Conservation (phyloP, 2,888 invertebrate species). For the Venusia cambrica region DNA sequence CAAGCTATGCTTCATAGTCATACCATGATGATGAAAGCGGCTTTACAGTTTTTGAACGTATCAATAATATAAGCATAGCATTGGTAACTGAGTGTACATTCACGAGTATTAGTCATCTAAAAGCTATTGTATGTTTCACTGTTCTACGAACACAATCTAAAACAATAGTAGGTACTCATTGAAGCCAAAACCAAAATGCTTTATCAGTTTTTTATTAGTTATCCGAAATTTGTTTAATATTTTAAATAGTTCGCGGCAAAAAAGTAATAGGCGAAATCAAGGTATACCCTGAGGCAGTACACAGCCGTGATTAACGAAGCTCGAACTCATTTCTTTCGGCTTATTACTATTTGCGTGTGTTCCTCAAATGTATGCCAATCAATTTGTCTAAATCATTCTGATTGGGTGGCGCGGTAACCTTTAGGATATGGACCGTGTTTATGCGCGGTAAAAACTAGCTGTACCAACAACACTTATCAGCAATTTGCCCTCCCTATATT, state of each 20-base stretch:
- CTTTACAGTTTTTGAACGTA: too few relatives aligned
- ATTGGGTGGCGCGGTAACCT: conserved; percentile 35
- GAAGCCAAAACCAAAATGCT: conserved; percentile 2
- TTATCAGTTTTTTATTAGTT: conserved; percentile 23
- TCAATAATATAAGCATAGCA: too few relatives aligned
- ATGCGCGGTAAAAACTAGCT: too few relatives aligned
- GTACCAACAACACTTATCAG: too few relatives aligned
- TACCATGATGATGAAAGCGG: too few relatives aligned
- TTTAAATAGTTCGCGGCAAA: conserved; percentile 30
- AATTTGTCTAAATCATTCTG: conserved; percentile 41
- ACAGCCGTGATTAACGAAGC: conserved; percentile 43
- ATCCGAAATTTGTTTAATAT: conserved; percentile 11
- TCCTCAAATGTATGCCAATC: conserved; percentile 42
- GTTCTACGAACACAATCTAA: conserved; percentile 6
- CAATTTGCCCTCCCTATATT: too few relatives aligned
- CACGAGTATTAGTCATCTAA: too few relatives aligned
- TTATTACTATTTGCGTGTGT: conserved; percentile 40
- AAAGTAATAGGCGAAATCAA: conserved; percentile 47
- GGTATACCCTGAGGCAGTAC: conserved; percentile 49
- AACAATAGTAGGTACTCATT: conserved; percentile 19
- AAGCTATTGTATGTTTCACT: too few relatives aligned
- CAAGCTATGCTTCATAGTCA: too few relatives aligned
- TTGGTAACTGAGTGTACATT: too few relatives aligned
- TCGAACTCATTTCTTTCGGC: conserved; percentile 40
- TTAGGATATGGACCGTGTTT: conserved; percentile 12